These are phyloP conservation scores for Bovichtus variegatus DNA, from an alignment of 2,797 vertebrate species.

Conservation along the genomic window DNA sequence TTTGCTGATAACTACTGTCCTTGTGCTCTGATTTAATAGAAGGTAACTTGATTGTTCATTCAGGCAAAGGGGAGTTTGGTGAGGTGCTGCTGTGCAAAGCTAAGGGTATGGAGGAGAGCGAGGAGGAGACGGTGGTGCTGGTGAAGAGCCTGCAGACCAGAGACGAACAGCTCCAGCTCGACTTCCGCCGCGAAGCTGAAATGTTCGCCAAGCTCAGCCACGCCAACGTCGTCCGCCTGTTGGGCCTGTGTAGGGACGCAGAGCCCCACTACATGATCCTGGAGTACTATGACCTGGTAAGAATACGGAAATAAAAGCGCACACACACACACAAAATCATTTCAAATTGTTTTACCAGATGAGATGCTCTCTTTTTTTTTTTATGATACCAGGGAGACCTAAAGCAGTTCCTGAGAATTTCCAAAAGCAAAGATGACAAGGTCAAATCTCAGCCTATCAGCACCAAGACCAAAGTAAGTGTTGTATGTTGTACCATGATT, in stretches of 20 bases:
- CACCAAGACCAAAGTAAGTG: conserved; percentile 95
- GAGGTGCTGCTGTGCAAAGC: conserved; percentile 97
- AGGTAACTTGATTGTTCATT: not conserved
- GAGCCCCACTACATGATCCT: conserved; percentile 97
- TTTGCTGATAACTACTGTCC: not conserved
- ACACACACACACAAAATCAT: not conserved
- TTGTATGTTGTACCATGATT: not conserved
- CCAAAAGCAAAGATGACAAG: conserved; percentile 96
- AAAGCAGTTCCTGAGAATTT: conserved; percentile 97
- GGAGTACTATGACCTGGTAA: conserved; percentile 97
- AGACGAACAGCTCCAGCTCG: conserved; percentile 93
- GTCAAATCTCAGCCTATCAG: conserved; percentile 92
- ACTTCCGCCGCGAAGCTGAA: conserved; percentile 94
- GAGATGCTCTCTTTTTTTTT: not conserved
- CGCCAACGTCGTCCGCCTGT: conserved; percentile 89
- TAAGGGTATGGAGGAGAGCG: conserved; percentile 87
- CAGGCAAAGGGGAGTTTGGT: conserved; percentile 96
- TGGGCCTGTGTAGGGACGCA: conserved; percentile 92
- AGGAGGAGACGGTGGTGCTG: conserved; percentile 91
- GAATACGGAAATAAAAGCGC: not conserved
- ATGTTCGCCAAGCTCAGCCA: conserved; percentile 98
- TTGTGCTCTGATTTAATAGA: not conserved
- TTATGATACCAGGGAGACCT: conserved; percentile 90
- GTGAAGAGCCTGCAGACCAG: conserved; percentile 95
- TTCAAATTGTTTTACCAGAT: not conserved